These are phyloP conservation scores for Drosophila merina DNA, from an alignment of 2,888 invertebrate genomes.

Conservation along the genomic window DNA sequence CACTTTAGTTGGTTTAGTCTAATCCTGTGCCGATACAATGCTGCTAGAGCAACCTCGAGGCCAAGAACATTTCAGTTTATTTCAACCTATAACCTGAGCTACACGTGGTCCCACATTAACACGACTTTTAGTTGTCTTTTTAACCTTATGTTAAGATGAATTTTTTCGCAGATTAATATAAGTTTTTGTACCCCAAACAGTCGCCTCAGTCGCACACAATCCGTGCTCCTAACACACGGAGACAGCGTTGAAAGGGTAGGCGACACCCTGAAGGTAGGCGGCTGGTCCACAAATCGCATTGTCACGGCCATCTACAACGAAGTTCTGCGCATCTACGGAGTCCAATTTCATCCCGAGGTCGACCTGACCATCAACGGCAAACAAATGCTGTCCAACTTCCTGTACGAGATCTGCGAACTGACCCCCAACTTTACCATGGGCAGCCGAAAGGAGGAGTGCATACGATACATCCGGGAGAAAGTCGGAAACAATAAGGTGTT, in stretches of 20 bases:
- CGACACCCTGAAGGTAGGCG: constrained; percentile 93
- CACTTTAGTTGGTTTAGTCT: constrained; percentile 57
- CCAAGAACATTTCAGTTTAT: constrained; percentile 81
- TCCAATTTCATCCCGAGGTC: constrained; percentile 99
- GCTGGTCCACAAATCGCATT: constrained; percentile 91
- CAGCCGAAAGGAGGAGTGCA: constrained; percentile 93
- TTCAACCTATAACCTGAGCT: constrained; percentile 78
- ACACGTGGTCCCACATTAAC: constrained; percentile 81
- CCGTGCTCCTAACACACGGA: constrained; percentile 97
- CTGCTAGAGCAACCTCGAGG: constrained; percentile 79
- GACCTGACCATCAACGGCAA: constrained; percentile 96
- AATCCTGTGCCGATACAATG: constrained; percentile 82
- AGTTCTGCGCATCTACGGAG: constrained; percentile 94
- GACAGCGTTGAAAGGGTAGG: constrained; percentile 97
- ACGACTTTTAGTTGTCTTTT: neutral
- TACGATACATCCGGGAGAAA: constrained; percentile 94
- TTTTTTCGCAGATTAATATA: neutral
- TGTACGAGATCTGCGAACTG: constrained; percentile 95
- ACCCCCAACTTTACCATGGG: constrained; percentile 94
- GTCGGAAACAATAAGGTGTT: constrained; percentile 97
- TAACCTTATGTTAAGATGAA: neutral
- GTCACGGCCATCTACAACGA: constrained; percentile 96
- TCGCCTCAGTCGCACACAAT: constrained; percentile 93
- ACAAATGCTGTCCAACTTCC: constrained; percentile 96
- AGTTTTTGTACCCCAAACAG: constrained; percentile 85